Evolutionary conservation across 37 sponge, comb jelly and placozoan genomes (phyloP).

Genomic region (Ephydatia muelleri): DNA sequence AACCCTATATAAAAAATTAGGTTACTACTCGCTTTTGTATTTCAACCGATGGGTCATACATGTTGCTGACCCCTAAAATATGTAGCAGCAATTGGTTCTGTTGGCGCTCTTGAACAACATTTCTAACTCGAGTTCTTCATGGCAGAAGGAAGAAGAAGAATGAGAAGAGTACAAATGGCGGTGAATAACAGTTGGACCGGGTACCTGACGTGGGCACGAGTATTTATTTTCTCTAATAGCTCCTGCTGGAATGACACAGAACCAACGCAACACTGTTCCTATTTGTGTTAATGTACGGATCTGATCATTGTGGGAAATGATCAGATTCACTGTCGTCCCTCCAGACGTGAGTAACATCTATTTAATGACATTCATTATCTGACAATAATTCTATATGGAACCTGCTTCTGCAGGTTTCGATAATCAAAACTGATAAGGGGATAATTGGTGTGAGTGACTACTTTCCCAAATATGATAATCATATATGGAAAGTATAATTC

Average conservation of each 20-base stretch:
- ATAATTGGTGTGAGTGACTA: background rate
- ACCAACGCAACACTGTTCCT: background rate
- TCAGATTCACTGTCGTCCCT: background rate
- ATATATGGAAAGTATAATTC: constrained; percentile 1
- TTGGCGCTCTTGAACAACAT: constrained; percentile 1
- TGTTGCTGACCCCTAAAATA: background rate
- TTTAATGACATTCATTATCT: background rate
- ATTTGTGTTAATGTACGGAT: background rate
- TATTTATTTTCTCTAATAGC: background rate
- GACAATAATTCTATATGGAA: background rate
- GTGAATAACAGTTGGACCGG: constrained; percentile 1
- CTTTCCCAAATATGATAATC: background rate
- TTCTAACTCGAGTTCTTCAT: background rate
- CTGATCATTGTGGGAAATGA: background rate
- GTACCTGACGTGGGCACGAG: background rate
- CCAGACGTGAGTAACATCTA: background rate
- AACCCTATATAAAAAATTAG: no score
- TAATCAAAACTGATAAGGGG: constrained; percentile 1
- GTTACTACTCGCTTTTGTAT: constrained; percentile 1
- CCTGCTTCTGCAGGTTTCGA: constrained; percentile 1
- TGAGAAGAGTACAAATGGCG: background rate
- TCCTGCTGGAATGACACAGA: background rate
- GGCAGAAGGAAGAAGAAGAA: background rate
- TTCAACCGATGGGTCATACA: background rate
- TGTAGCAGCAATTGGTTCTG: constrained; percentile 1